Base-by-base conservation (phyloP, 2,888 invertebrate genomes). In the Drosophila anomalata region DNA sequence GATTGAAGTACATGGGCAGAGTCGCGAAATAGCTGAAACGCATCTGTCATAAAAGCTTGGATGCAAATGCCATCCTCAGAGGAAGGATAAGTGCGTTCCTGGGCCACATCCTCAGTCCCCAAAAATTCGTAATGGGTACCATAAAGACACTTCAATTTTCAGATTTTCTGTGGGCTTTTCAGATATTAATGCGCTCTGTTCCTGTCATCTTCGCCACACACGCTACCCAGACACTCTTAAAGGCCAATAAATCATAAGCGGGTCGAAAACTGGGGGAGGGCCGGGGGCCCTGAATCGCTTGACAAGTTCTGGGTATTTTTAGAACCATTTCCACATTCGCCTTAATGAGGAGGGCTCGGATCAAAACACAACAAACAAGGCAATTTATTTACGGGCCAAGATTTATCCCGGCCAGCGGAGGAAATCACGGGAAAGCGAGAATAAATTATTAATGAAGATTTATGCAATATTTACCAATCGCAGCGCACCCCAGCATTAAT, bases 231-330 rank as follows among this genome's bases (percentile, higher is more conserved):
- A 54, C 54, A 69, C 53, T 53, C 78, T 85, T 84, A 80, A 88
- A 84, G 77, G 75, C 71, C 77, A 86, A 86, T 88, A 86, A 84
- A 88, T 88, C 84, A 84, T 78, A 86, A 78, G 24, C 26, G 48
- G 36, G 12, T 42, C 66, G 33, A 31, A 36, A 22, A 8, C 42
- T 14, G 47, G 53, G 33, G 17, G n/a, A 11, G 42, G 20, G 20
- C 31, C 33, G 52, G 53, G 31, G 67, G 66, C 66, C 61, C 59
- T 59, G 51, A 61, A 75, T 78, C 65, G 52, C 42, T 53, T 78
- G 73, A 65, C 65, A 58, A 55, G 50, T 41, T 71, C 59, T 65
- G 61, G 56, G 67, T 70, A 75, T 69, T 62, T 73, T 63, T 77
- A 61, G 65, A 53, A 33, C 17, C 53, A 60, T 53, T 33, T 74